These are phyloP conservation scores for Onychomys torridus DNA, from an alignment of 2,797 vertebrate genomes.

Conservation along the genomic window DNA sequence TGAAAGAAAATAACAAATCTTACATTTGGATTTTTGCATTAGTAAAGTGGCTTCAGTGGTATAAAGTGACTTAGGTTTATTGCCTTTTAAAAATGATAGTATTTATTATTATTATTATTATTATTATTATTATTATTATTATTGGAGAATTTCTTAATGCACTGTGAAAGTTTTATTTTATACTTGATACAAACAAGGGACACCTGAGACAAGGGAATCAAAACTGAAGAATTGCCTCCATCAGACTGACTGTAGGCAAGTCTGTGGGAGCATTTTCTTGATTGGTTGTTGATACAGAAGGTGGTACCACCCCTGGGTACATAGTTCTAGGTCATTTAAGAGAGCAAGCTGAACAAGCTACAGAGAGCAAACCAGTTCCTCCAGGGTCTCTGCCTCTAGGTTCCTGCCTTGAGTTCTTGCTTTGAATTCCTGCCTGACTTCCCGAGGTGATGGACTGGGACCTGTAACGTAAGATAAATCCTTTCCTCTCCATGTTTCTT, in stretches of 20 bases:
- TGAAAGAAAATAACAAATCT: not conserved
- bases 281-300: not conserved
- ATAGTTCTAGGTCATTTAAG: not conserved
- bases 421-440: not conserved
- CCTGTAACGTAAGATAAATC: not conserved
- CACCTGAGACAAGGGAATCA: not conserved
- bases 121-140: not conserved
- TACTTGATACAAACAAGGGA: not conserved
- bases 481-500: not conserved
- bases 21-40: not conserved
- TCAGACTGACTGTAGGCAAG: not conserved
- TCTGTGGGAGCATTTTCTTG: not conserved
- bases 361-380: not conserved
- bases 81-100: not conserved
- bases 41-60: not conserved
- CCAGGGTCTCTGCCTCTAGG: not conserved
- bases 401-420: not conserved
- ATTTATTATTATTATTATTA: not conserved
- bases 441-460: not conserved
- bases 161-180: not conserved
- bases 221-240: not conserved
- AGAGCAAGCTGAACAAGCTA: not conserved
- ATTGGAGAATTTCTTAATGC: not conserved
- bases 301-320: not conserved
- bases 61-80: not conserved